A percentile compares a stretch with the other conserved stretches of the same genome.
Conservation (phyloP, 2,888 invertebrate genomes). For the Parochlus steinenii region DNA sequence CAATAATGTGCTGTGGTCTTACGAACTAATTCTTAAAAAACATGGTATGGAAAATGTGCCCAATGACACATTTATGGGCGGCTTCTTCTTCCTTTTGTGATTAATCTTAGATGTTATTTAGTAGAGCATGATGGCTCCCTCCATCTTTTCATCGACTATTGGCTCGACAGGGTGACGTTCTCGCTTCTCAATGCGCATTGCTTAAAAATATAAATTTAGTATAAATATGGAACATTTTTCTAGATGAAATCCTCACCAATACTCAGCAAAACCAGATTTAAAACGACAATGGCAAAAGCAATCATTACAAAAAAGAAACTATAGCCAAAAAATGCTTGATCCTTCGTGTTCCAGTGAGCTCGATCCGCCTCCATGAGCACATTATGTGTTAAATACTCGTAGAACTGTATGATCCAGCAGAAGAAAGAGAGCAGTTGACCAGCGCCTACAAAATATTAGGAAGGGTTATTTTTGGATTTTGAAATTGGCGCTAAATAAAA, state of each 20-base stretch:
- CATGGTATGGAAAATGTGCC: too few relatives aligned
- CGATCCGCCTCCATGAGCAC: constrained; percentile 66
- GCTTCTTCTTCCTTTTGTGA: too few relatives aligned
- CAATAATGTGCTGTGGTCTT: too few relatives aligned
- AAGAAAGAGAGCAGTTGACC: constrained; percentile 51
- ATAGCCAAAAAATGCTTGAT: constrained; percentile 63
- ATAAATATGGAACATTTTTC: too few relatives aligned
- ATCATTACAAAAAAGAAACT: constrained; percentile 52
- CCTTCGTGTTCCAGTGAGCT: constrained; percentile 68
- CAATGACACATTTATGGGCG: too few relatives aligned
- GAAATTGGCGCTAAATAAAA: background rate
- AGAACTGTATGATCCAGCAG: constrained; percentile 74
- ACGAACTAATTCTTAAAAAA: too few relatives aligned
- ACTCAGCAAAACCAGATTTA: constrained; percentile 24
- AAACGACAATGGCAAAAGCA: constrained; percentile 25
- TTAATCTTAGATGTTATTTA: constrained; percentile 16
- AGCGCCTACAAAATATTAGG: too few relatives aligned
- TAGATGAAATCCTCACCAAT: too few relatives aligned
- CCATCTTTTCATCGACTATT: constrained; percentile 25
- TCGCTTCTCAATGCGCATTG: constrained; percentile 21
- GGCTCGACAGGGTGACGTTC: constrained; percentile 23
- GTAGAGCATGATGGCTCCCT: constrained; percentile 29
- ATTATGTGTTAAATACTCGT: constrained; percentile 61
- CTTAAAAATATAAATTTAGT: too few relatives aligned
- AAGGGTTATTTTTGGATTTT: background rate